Percentiles rank a stretch among this genome's conserved stretches.
These are phyloP conservation scores for Urosaurus nigricauda DNA, from an alignment of 2,797 vertebrate species.

Conservation along the genomic window DNA sequence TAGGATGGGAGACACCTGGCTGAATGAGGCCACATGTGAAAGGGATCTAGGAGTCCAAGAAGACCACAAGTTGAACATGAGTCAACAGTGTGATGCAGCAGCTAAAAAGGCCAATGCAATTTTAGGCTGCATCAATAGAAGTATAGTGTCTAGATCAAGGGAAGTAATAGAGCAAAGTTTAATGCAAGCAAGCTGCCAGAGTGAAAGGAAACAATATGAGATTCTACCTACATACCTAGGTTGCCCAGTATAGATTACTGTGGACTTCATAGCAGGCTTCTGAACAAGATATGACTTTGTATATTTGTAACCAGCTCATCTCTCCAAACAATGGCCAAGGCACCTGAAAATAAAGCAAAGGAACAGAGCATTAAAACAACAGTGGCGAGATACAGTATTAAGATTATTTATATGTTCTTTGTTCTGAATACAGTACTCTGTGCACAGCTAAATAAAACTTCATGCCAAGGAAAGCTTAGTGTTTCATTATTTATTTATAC, in stretches of 20 bases:
- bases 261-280: neutral
- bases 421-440: neutral
- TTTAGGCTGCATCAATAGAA: too few relatives aligned
- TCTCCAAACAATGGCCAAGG: neutral
- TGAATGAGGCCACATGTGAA: too few relatives aligned
- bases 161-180: neutral
- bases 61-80: too few relatives aligned
- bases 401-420: slow-evolving; percentile 22
- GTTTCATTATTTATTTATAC: too few relatives aligned
- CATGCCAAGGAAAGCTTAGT: neutral
- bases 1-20: too few relatives aligned
- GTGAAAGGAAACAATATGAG: neutral
- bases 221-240: neutral
- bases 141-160: too few relatives aligned
- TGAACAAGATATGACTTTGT: neutral
- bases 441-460: neutral
- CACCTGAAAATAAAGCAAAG: neutral
- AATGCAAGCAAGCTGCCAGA: neutral
- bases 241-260: neutral
- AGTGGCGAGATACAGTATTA: neutral
- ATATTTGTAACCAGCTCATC: neutral
- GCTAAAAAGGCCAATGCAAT: too few relatives aligned
- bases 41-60: too few relatives aligned
- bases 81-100: too few relatives aligned
- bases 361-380: neutral